A percentile compares a stretch with the other conserved stretches of the same genome.
Conservation (phyloP, 2,888 invertebrate species). For the Stenodera caucasica region DNA sequence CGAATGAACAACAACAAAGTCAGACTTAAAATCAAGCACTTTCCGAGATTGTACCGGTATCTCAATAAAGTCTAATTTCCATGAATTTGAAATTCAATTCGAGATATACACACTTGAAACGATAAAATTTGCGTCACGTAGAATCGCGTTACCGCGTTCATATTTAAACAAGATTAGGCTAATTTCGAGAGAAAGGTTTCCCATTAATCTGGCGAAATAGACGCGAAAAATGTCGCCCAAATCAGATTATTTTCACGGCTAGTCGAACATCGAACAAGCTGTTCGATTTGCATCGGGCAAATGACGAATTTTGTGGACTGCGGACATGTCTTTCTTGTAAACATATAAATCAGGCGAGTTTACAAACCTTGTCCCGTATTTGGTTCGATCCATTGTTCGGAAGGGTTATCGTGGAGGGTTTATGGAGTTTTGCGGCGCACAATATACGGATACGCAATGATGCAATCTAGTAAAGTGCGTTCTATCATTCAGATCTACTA, state of each 20-base stretch:
- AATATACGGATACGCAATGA: constrained; percentile 28
- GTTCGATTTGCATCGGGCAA: no score
- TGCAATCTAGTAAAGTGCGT: constrained; percentile 39
- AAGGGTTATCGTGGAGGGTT: constrained; percentile 23
- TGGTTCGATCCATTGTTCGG: constrained; percentile 30
- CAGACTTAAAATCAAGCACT: constrained; percentile 18
- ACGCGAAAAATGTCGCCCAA: constrained; percentile 26
- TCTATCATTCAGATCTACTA: constrained; percentile 33
- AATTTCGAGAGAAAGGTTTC: constrained; percentile 38
- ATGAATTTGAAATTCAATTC: constrained; percentile 45
- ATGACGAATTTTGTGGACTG: no score
- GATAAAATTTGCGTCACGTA: constrained; percentile 44
- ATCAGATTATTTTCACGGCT: no score
- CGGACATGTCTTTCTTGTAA: not conserved
- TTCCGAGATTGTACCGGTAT: constrained; percentile 20
- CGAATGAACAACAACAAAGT: constrained; percentile 9
- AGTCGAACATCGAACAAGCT: no score
- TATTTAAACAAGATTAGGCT: constrained; percentile 44
- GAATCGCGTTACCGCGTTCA: constrained; percentile 40
- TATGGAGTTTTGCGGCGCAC: constrained; percentile 18
- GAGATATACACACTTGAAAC: constrained; percentile 43
- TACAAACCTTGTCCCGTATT: not conserved
- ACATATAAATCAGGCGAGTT: constrained; percentile 1
- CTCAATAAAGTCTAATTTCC: constrained; percentile 39
- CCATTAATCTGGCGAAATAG: constrained; percentile 36